These are phyloP conservation scores for Agonopterix alstromeriana DNA, from an alignment of 2,888 invertebrate genomes.

Conservation along the genomic window DNA sequence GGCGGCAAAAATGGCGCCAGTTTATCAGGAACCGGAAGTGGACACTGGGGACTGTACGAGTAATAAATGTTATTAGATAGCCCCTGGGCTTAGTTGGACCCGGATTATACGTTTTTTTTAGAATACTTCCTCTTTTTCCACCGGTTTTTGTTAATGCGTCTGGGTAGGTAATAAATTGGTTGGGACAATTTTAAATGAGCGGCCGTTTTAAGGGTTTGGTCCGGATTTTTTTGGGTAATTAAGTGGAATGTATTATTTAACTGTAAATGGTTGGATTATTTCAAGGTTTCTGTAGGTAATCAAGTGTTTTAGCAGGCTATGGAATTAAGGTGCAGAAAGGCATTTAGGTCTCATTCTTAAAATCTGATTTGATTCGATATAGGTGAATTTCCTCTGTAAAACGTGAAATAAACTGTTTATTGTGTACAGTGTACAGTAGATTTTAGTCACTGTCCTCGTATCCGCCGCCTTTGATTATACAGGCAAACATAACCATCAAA, in stretches of 20 bases:
- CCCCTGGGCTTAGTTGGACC: slow-evolving; percentile 69
- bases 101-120: slow-evolving; percentile 51
- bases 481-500: too few species aligned
- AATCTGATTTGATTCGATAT: too few species aligned
- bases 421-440: too few species aligned
- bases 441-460: too few species aligned
- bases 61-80: slow-evolving; percentile 78
- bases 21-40: slow-evolving; percentile 75
- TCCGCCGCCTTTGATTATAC: too few species aligned
- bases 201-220: slow-evolving; percentile 17
- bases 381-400: too few species aligned
- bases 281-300: too few species aligned
- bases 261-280: too few species aligned
- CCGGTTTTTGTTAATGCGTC: slow-evolving; percentile 73
- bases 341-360: too few species aligned
- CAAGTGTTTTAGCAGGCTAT: too few species aligned
- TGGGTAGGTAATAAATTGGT: slow-evolving; percentile 67
- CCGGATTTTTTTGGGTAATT: slow-evolving; percentile 3
- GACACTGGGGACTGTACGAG: slow-evolving; percentile 66
- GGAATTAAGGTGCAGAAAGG: too few species aligned
- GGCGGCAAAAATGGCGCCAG: slow-evolving; percentile 73
- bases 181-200: slow-evolving; percentile 47
- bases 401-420: too few species aligned
- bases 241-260: background rate
- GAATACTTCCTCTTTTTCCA: slow-evolving; percentile 43